Evolutionary conservation across 35 echinoderm and acorn worm species (phyloP).

Genomic region (Heliocidaris tuberculata): DNA sequence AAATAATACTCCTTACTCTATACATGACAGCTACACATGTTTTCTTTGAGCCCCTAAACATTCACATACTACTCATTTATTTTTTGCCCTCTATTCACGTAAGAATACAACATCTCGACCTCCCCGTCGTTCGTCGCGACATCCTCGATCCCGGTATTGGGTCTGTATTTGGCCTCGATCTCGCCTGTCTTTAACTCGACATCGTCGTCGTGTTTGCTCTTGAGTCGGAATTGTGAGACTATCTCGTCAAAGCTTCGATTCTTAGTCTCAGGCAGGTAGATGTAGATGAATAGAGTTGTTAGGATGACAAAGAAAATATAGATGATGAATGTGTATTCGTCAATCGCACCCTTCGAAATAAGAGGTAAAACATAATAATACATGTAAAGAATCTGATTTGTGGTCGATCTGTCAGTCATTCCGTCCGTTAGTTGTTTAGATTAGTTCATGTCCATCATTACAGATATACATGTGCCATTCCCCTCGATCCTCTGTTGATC

Average conservation of each 20-base stretch:
- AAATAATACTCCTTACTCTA: too few relatives aligned
- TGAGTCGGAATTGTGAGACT: not conserved
- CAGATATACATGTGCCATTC: too few relatives aligned
- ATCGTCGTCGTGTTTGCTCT: not conserved
- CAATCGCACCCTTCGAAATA: constrained; percentile 62
- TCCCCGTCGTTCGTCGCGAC: not conserved
- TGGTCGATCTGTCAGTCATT: not conserved
- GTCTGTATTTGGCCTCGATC: not conserved
- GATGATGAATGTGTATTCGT: constrained; percentile 75
- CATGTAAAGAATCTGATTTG: not conserved
- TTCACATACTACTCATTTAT: not conserved
- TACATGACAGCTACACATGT: too few relatives aligned
- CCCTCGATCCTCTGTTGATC: too few relatives aligned
- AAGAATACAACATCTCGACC: not conserved
- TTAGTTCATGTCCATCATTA: too few relatives aligned
- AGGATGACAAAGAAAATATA: constrained; percentile 68
- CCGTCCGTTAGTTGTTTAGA: too few relatives aligned
- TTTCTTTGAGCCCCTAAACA: too few relatives aligned
- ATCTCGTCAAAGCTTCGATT: constrained; percentile 72
- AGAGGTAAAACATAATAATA: not conserved
- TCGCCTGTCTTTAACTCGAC: not conserved
- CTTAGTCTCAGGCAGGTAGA: constrained; percentile 89
- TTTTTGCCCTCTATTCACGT: not conserved
- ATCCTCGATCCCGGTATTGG: not conserved
- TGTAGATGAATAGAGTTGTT: constrained; percentile 62